These are phyloP conservation scores for Drosophila neutralis DNA, from an alignment of 2,888 invertebrate species.

Conservation along the genomic window DNA sequence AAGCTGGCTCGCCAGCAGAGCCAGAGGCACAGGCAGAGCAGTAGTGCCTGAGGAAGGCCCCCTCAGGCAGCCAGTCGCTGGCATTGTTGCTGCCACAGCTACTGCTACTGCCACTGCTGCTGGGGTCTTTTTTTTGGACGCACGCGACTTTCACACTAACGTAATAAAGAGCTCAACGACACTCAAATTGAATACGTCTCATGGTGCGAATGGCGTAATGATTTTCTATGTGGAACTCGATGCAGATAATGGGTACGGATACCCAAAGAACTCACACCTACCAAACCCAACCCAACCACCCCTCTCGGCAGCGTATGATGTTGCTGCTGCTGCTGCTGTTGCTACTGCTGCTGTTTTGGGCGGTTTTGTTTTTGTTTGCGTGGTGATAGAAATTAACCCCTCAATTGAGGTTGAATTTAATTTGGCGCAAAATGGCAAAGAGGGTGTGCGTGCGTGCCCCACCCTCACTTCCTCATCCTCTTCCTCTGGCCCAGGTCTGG, in stretches of 20 bases:
- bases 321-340: constrained; percentile 31
- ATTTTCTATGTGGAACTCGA: constrained; percentile 81
- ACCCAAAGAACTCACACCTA: constrained; percentile 23
- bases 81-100: constrained; percentile 10
- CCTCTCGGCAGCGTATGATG: constrained; percentile 21
- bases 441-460: constrained; percentile 56
- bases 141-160: constrained; percentile 84
- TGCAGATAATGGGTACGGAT: constrained; percentile 76
- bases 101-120: not conserved
- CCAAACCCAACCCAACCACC: not conserved
- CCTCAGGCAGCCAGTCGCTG: constrained; percentile 12
- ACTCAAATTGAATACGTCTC: constrained; percentile 82
- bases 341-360: constrained; percentile 39
- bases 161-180: constrained; percentile 84
- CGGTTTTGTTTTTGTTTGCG: constrained; percentile 78
- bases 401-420: constrained; percentile 85
- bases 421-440: constrained; percentile 83
- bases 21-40: not conserved
- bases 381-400: constrained; percentile 84
- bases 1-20: not conserved
- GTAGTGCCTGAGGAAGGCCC: constrained; percentile 48
- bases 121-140: constrained; percentile 61
- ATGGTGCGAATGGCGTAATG: constrained; percentile 83
- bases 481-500: not conserved
- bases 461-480: not conserved